Conservation (phyloP, 2,113 vertebrate species). For the Nanorana parkeri region DNA sequence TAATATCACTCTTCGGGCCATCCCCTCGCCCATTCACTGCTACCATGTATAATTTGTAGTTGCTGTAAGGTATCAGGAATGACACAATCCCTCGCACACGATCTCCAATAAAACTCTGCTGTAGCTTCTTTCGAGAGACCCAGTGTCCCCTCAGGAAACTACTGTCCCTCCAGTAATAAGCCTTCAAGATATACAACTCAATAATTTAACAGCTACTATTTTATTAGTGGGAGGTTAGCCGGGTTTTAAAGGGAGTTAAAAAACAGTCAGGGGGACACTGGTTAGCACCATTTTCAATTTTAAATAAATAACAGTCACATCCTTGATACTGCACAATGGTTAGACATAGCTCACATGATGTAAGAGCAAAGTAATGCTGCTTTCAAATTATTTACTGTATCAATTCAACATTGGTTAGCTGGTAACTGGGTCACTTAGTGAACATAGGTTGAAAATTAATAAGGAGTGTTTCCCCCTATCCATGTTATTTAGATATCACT, state of each 20-base stretch:
- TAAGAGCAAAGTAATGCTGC: no score
- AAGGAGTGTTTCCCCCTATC: no score
- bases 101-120: conserved; percentile 80
- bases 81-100: conserved; percentile 82
- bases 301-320: not conserved
- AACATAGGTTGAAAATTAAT: no score
- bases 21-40: conserved; percentile 89
- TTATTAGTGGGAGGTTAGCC: not conserved
- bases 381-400: no score
- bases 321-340: conserved; percentile 1
- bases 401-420: no score
- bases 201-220: conserved; percentile 2
- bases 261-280: not conserved
- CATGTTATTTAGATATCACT: conserved; percentile 19
- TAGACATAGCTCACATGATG: not conserved
- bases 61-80: conserved; percentile 88
- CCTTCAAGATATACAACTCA: conserved; percentile 72
- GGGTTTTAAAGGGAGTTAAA: not conserved
- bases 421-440: no score
- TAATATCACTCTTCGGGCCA: conserved; percentile 83
- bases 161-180: conserved; percentile 93
- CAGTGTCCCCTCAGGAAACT: conserved; percentile 87
- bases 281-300: conserved; percentile 10
- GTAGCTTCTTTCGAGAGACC: conserved; percentile 86
- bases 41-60: conserved; percentile 94